Evolutionary conservation across 2,888 invertebrate species (phyloP).

Genomic region (Orthosia incerta): DNA sequence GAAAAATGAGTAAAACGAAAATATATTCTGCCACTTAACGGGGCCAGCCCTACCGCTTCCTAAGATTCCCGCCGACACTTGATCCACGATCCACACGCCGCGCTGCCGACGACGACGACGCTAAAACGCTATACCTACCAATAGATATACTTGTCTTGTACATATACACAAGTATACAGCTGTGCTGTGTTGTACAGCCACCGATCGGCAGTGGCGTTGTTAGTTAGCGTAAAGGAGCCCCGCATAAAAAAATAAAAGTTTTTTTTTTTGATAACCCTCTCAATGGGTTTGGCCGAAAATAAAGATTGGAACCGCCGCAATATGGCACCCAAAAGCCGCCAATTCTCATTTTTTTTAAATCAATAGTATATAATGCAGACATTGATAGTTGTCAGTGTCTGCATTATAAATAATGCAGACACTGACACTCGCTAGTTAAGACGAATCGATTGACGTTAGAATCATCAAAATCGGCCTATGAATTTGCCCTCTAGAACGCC

Average conservation of each 20-base stretch:
- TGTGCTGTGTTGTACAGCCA: background rate
- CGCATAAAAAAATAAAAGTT: background rate
- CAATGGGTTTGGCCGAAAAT: no score
- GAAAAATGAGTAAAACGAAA: background rate
- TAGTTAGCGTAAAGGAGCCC: background rate
- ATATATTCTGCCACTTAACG: background rate
- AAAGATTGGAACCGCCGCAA: no score
- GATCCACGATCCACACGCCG: conserved; percentile 61
- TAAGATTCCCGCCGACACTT: conserved; percentile 62
- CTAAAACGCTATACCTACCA: conserved; percentile 35
- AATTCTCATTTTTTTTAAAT: no score
- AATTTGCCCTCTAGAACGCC: no score
- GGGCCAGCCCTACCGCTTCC: conserved; percentile 51
- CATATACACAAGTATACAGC: conserved; percentile 8
- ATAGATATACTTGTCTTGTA: background rate
- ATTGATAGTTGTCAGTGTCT: no score
- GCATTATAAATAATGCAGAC: no score
- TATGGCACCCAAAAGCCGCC: no score
- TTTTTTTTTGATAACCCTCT: no score
- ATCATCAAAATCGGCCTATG: no score
- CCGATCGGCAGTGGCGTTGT: background rate
- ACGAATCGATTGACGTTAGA: no score
- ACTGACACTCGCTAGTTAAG: no score
- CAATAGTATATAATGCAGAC: no score
- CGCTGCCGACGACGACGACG: conserved; percentile 50